Base-by-base conservation (phyloP, 2,888 invertebrate genomes). In the Lamellibrachia satsuma region DNA sequence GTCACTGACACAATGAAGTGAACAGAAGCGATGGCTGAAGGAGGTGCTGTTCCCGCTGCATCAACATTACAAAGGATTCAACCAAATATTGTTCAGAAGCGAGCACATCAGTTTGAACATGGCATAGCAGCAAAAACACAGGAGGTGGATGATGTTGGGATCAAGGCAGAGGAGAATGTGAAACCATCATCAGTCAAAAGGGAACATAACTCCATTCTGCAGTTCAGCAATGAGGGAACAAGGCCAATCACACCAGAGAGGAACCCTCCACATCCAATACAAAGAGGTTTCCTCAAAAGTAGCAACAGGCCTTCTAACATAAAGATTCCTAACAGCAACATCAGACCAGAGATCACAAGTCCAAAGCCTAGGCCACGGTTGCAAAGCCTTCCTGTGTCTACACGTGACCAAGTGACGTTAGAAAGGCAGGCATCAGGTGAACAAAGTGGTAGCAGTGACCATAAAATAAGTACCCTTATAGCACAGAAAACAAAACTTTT, bases 41-140 rank as follows among this genome's bases (percentile, higher is more conserved):
- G 75, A 22, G 75, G 75, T 6, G 75, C 75, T 75, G 75, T n/a
- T 75, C 22, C 75, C 15, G 15, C 6, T 15, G n/a, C 75, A 15
- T 75, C 75, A 6, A 75, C 75, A n/a, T 75, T 75, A 75, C 75
- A 75, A 75, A 15, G 75, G 75, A 75, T 75, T 15, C 15, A 75
- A 75, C 75, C 75, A 75, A 75, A 75, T 75, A 75, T 75, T 75
- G 75, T 75, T 22, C 75, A 75, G 75, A 75, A 75, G 75, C 75
- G 75, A 75, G 75, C 75, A 22, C 75, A 75, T 4, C 75, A 75
- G n/a, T 75, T 75, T 75, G 75, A 75, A 15, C 75, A 75, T 75
- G 75, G 75, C 75, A 75, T 75, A 75, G 75, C 22, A 75, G 15
- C 75, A 39, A 39, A 0, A 39, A 39, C 39, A 75, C 75, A 75